Evolutionary conservation across 1,140 invertebrate genomes (phyloP).

Genomic region (Ganaspis sp.): DNA sequence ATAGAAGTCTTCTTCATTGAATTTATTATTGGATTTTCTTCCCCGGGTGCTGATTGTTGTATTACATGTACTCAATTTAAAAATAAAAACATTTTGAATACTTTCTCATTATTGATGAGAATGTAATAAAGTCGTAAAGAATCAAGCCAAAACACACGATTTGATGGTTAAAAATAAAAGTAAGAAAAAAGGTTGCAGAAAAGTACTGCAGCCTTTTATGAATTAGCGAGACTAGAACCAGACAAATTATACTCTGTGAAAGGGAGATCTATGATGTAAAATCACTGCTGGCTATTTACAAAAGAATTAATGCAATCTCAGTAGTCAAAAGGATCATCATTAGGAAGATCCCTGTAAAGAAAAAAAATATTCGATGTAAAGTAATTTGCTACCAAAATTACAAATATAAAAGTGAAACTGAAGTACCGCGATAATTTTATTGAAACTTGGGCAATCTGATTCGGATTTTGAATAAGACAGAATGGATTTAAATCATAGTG

Average conservation of each 20-base stretch:
- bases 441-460: not conserved
- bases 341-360: not conserved
- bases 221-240: not conserved
- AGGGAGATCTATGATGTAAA: not conserved
- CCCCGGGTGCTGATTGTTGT: not conserved
- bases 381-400: not conserved
- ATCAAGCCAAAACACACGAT: not conserved
- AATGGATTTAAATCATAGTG: no score
- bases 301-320: not conserved
- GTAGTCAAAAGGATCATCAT: not conserved
- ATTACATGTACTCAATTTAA: not conserved
- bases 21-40: not conserved
- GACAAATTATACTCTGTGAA: not conserved
- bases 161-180: not conserved
- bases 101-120: no score
- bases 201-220: not conserved
- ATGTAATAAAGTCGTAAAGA: not conserved
- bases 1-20: not conserved
- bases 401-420: not conserved
- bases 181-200: no score
- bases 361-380: not conserved
- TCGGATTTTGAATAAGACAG: no score
- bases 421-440: not conserved
- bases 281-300: not conserved
- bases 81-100: no score